Base-by-base conservation (phyloP, 2,113 vertebrate genomes). In the Corydoras maculifer region DNA sequence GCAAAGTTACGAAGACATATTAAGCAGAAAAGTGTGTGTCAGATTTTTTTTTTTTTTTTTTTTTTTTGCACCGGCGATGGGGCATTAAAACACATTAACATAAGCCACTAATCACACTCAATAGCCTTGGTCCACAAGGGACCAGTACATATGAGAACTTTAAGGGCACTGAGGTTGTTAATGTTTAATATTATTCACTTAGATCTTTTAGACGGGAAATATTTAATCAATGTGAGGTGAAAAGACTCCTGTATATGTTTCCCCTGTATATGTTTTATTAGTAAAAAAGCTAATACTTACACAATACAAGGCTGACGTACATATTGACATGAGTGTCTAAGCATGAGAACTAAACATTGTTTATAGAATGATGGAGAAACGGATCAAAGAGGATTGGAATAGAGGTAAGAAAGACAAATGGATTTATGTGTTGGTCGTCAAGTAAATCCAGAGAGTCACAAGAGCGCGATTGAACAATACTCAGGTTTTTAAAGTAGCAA, bases 151-250 rank as follows among this genome's bases (percentile, higher is more conserved):
- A 74, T 32, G 58, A 18, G n/a, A 65, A 57, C 65, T 70, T 54
- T 18, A 74, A 73, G 70, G 18, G 72, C 61, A 31, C 30, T 51
- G 30, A 68, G 59, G 51, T 30, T 69, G 68, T 67, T 68, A 70
- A 76, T 74, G 66, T 73, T 74, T 79, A 15, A 73, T 30, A 72
- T 76, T n/a, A 62, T 53, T 73, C n/a, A 5, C 49, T 65, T 31
- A 32, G 13, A 57, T 48, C 66, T 70, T 29, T 60, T 53, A 31
- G 25, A 50, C 58, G 59, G 64, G 71, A 71, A 64, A 43, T 15
- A 5, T 73, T 69, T 49, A 55, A 78, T 72, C 54, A 30, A 61
- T 50, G 31, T 9, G 68, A 70, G 14, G 8, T 53, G 51, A 61
- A 65, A 31, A 49, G 49, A 14, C 64, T 1, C 58, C 70, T 54